Conservation (phyloP, 2,113 vertebrate genomes). For the Austrofundulus limnaeus region DNA sequence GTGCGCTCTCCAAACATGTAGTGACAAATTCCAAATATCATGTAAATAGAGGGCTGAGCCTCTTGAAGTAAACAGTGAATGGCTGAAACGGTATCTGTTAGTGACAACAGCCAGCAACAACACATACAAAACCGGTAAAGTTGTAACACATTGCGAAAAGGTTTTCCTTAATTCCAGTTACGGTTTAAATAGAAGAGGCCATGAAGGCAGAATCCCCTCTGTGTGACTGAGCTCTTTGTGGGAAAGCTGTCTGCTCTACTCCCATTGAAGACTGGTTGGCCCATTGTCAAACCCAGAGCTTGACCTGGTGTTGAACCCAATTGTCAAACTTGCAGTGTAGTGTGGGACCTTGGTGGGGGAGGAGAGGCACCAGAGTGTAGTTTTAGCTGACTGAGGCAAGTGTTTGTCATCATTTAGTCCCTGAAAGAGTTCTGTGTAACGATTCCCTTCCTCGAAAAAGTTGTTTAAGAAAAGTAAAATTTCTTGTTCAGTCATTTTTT, state of each 20-base stretch:
- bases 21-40: conserved; percentile 44
- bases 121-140: conserved; percentile 19
- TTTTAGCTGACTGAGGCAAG: conserved; percentile 68
- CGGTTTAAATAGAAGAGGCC: conserved; percentile 76
- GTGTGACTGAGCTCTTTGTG: conserved; percentile 78
- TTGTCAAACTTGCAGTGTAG: conserved; percentile 94
- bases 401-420: conserved; percentile 64
- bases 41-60: background rate
- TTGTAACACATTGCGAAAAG: conserved; percentile 42
- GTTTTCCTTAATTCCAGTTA: conserved; percentile 67
- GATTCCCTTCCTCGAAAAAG: conserved; percentile 44
- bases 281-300: conserved; percentile 89
- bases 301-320: conserved; percentile 99
- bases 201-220: conserved; percentile 77
- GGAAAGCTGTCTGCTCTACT: conserved; percentile 82
- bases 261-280: conserved; percentile 97
- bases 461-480: conserved; percentile 44
- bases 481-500: conserved; percentile 30
- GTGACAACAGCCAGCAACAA: conserved; percentile 39
- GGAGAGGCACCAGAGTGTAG: conserved; percentile 59
- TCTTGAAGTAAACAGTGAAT: conserved; percentile 9
- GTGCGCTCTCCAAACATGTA: conserved; percentile 5
- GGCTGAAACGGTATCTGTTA: conserved; percentile 25
- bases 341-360: conserved; percentile 79
- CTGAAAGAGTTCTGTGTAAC: conserved; percentile 41